Evolutionary conservation across 2,888 invertebrate species (phyloP), one percentile per base, ranked within the genome.

Genomic region (Empis livida): DNA sequence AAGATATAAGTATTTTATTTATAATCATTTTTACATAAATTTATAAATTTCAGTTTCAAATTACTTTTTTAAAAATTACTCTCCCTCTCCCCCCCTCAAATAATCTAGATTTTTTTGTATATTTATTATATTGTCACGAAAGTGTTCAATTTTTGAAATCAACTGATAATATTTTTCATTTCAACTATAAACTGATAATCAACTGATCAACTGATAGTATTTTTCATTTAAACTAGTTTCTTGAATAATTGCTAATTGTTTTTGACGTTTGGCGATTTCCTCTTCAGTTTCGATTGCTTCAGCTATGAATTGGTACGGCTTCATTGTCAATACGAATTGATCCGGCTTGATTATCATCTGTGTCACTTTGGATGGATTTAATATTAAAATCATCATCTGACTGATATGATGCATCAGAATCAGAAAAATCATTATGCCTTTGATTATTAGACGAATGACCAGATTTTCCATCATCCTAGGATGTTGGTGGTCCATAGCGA

Each of bases 281-380:
- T 65, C 62, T 47, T 72, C 77, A 5, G 80, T 68, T 57, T 90
- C 89, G 1, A 89, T 77, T 0, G 90, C 89, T 64, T 90, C 90
- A 0, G 90, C 91, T 40, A 87, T 80, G n/a, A n/a, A n/a, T n/a
- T n/a, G n/a, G n/a, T n/a, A n/a, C n/a, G n/a, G 85, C 83, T 57
- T 83, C 87, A 61, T 88, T 89, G 52, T 87, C 83, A 53, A 90
- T 90, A 15, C 82, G 75, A 11, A 88, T 73, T 0, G 84, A 81
- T 37, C 74, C 77, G 64, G 56, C 50, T 49, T 59, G 57, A 60
- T 65, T 62, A 0, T 73, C 71, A 0, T 70, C 62, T 40, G 71
- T 73, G 13, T 72, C 41, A 41, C 41, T 41, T n/a, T 20, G 8
- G 2, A 71, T 63, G 30, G 67, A 60, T 46, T 40, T 49, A 44